These are phyloP conservation scores for Melanostoma scalare DNA, from an alignment of 2,888 invertebrate genomes.

Conservation along the genomic window DNA sequence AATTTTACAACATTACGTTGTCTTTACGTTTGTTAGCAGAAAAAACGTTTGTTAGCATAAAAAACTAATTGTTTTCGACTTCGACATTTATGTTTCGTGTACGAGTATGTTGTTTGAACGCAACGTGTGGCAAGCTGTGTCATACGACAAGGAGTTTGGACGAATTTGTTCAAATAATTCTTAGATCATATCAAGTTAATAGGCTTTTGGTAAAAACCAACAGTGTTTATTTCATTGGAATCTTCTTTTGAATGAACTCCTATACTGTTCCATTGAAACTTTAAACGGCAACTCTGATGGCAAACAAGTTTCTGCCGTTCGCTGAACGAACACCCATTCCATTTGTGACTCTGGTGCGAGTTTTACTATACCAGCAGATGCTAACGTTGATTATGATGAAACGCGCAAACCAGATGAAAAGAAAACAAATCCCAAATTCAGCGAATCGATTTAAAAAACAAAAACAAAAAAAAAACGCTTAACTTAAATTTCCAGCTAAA, in stretches of 20 bases:
- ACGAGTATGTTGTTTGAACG: too few species aligned
- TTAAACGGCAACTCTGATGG: neutral
- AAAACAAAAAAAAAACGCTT: neutral
- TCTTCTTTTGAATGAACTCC: neutral
- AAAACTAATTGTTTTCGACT: too few species aligned
- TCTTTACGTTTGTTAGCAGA: too few species aligned
- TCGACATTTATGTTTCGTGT: too few species aligned
- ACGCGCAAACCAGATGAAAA: conserved; percentile 44
- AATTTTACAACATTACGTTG: too few species aligned
- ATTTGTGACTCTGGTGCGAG: conserved; percentile 8
- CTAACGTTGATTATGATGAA: conserved; percentile 42
- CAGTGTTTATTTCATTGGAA: too few species aligned
- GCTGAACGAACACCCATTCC: conserved; percentile 23
- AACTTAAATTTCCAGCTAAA: conserved; percentile 55
- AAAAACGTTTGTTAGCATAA: too few species aligned
- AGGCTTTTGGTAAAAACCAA: too few species aligned
- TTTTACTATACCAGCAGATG: conserved; percentile 59
- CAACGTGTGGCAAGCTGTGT: too few species aligned
- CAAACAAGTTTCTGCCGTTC: neutral
- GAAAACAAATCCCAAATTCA: conserved; percentile 42
- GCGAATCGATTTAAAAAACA: conserved; percentile 8
- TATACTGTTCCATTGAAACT: neutral
- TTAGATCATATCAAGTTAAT: too few species aligned
- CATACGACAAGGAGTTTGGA: too few species aligned
- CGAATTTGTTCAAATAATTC: too few species aligned